Percentiles rank a stretch among this genome's conserved stretches.
Conservation (phyloP, 2,113 vertebrate genomes). For the Gopherus evgoodei region DNA sequence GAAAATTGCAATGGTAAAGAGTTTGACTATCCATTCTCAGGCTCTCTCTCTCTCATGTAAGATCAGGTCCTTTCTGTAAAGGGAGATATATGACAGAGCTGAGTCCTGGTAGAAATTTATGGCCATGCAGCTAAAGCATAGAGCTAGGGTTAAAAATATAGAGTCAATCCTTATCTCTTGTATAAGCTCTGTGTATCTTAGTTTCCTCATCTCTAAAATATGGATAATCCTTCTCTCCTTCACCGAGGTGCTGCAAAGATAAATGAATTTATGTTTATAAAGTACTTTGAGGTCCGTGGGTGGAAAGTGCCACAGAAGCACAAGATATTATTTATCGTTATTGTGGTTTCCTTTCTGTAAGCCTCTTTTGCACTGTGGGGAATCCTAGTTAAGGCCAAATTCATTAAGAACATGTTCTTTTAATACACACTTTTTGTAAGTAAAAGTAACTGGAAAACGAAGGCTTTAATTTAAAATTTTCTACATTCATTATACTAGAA, state of each 20-base stretch:
- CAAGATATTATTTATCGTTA: background rate
- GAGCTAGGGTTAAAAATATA: slow-evolving; percentile 56
- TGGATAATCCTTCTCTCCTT: background rate
- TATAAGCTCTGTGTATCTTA: background rate
- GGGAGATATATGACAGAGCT: slow-evolving; percentile 42
- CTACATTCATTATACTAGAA: background rate
- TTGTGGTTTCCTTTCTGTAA: slow-evolving; percentile 36
- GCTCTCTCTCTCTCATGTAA: slow-evolving; percentile 36
- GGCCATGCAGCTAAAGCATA: slow-evolving; percentile 4
- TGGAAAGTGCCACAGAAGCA: background rate
- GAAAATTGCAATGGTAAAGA: slow-evolving; percentile 76
- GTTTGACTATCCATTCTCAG: slow-evolving; percentile 73
- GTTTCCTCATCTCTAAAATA: background rate
- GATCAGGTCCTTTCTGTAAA: slow-evolving; percentile 59
- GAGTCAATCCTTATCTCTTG: background rate
- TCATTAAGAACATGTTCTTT: slow-evolving; percentile 14
- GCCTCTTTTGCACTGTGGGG: background rate
- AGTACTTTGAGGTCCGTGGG: background rate
- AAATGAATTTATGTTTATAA: background rate
- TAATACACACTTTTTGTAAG: background rate
- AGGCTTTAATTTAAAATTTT: background rate
- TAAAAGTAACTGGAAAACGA: background rate
- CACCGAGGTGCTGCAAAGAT: background rate
- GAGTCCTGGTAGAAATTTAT: slow-evolving; percentile 8
- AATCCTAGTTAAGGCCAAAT: slow-evolving; percentile 51